Evolutionary conservation across 1,140 invertebrate species (phyloP), one percentile per base, ranked within the genome.

Genomic region (Ceratina australensis): DNA sequence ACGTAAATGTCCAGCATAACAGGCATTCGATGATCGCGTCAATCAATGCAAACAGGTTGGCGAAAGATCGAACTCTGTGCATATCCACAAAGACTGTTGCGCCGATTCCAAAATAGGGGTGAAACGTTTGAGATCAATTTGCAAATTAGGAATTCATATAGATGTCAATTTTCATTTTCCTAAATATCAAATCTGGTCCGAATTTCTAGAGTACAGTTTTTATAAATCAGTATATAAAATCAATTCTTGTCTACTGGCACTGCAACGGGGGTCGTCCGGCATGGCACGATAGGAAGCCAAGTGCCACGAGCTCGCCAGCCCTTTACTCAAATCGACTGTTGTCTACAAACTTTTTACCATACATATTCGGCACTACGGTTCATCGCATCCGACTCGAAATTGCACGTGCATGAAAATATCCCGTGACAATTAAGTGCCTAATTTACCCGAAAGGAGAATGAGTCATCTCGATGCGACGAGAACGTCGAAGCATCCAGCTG

Each of bases 401-500:
- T 20, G 57, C 69, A 50, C n/a, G 0, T 12, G 20, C 42, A 47
- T 50, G 28, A 13, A 28, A 57, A 33, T 67, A 47, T 42, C 50
- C 20, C n/a, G 24, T 61, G 69, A 72, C 69, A 50, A 50, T 72
- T 72, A 72, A 72, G 69, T 72, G 69, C 69, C 69, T 61, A 72
- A 42, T 42, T 42, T 42, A 42, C 8, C 33, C 5, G 28, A 33
- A 33, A 33, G 5, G 33, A 72, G 24, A 61, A 61, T 26, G 57
- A 16, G 59, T 28, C 16, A 47, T 33, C 42, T 72, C 28, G 68
- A 59, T 20, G 56, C 33, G 33, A 28, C 33, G 24, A 60, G 42
- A 72, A 72, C 24, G 50, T 60, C 56, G n/a, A 22, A 2, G 8
- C 12, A 42, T 57, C 33, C 28, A 7, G 26, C 26, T 3, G 52